Evolutionary conservation across 2,888 invertebrate genomes (phyloP).

Genomic region (Callyntrura sp.): DNA sequence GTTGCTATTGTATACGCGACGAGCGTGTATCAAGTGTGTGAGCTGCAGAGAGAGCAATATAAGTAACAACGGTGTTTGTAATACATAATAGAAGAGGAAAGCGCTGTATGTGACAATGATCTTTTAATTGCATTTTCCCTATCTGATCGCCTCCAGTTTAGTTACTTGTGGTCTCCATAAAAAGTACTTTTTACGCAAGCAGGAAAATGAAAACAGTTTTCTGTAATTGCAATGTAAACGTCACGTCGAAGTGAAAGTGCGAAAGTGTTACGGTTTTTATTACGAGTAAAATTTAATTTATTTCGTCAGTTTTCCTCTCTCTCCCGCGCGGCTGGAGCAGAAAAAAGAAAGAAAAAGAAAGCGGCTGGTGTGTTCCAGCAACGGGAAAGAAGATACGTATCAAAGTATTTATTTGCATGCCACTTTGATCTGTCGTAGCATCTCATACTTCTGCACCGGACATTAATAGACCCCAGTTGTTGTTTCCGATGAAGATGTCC

Average conservation of each 20-base stretch:
- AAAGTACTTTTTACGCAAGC: not conserved
- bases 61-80: not conserved
- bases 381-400: not conserved
- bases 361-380: not conserved
- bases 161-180: constrained; percentile 8
- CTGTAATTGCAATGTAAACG: constrained; percentile 10
- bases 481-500: constrained; percentile 83
- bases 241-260: constrained; percentile 66
- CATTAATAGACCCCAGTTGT: not conserved
- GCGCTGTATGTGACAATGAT: constrained; percentile 67
- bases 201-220: constrained; percentile 24
- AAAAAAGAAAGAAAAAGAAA: too few species aligned
- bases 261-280: constrained; percentile 45
- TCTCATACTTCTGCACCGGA: not conserved
- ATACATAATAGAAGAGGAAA: constrained; percentile 21
- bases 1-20: not conserved
- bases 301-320: not conserved
- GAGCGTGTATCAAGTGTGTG: constrained; percentile 29
- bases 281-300: constrained; percentile 32
- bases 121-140: constrained; percentile 74
- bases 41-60: not conserved
- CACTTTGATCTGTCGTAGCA: too few species aligned
- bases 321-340: not conserved
- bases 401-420: not conserved
- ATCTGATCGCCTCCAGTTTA: constrained; percentile 44